Conservation (phyloP, 2,888 invertebrate species). For the Stenurella melanura region DNA sequence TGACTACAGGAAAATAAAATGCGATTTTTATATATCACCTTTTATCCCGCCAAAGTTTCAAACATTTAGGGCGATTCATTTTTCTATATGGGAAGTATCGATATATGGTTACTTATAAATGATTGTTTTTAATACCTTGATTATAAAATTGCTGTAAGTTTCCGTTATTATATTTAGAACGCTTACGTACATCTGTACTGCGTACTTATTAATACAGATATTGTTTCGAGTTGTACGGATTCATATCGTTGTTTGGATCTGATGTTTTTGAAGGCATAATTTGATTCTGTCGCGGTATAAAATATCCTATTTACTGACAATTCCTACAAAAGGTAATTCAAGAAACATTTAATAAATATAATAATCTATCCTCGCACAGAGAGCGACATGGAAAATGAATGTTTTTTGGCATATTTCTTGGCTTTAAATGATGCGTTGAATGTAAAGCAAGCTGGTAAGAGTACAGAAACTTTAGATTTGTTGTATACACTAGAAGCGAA, state of each 20-base stretch:
- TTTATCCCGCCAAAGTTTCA: conserved; percentile 7
- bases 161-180: conserved; percentile 43
- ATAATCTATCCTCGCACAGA: too few species aligned
- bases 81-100: neutral
- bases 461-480: too few species aligned
- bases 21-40: conserved; percentile 24
- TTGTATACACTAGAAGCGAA: too few species aligned
- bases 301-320: neutral
- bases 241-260: neutral
- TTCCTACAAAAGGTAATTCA: too few species aligned
- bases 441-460: too few species aligned
- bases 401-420: too few species aligned
- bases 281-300: neutral
- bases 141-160: conserved; percentile 27
- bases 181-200: conserved; percentile 36
- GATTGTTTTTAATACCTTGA: conserved; percentile 27
- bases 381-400: too few species aligned
- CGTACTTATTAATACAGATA: conserved; percentile 27
- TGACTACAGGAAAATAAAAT: conserved; percentile 38
- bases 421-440: too few species aligned
- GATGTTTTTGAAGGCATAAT: neutral
- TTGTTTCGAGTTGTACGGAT: conserved; percentile 5
- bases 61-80: neutral
- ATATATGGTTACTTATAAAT: neutral
- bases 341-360: too few species aligned